These are phyloP conservation scores for Erythrocercus mccallii DNA, from an alignment of 2,113 vertebrate species.

Conservation along the genomic window DNA sequence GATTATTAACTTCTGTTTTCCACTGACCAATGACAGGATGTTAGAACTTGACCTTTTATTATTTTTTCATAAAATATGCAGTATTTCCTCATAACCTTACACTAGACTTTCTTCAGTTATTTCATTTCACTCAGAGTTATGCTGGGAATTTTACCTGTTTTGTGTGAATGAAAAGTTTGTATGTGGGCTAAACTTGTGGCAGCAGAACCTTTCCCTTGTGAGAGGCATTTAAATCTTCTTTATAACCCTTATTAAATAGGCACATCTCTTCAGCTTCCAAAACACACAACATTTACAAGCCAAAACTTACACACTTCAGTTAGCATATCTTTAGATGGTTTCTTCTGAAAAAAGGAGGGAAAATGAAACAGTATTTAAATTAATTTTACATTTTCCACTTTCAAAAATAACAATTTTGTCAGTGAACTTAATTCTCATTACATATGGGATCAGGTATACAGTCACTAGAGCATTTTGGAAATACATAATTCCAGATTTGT, in stretches of 20 bases:
- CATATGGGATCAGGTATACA: neutral
- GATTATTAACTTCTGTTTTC: neutral
- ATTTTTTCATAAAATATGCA: neutral
- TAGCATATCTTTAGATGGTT: neutral
- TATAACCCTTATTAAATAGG: neutral
- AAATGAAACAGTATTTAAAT: neutral
- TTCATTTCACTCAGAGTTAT: neutral
- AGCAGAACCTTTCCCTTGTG: neutral
- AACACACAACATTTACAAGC: neutral
- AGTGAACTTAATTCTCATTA: neutral
- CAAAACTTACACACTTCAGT: neutral
- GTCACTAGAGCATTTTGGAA: neutral
- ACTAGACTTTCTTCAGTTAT: neutral
- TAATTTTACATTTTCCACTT: neutral
- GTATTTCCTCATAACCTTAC: neutral
- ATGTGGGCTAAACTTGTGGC: neutral
- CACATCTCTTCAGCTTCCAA: neutral
- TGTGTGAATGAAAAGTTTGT: neutral
- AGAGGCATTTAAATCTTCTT: neutral
- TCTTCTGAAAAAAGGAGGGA: neutral
- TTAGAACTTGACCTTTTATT: neutral
- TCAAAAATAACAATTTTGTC: neutral
- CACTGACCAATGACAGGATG: accelerated
- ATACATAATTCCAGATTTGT: neutral
- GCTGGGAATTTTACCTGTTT: neutral